Evolutionary conservation across 2,888 invertebrate species (phyloP).

Genomic region (Cactoblastis cactorum): DNA sequence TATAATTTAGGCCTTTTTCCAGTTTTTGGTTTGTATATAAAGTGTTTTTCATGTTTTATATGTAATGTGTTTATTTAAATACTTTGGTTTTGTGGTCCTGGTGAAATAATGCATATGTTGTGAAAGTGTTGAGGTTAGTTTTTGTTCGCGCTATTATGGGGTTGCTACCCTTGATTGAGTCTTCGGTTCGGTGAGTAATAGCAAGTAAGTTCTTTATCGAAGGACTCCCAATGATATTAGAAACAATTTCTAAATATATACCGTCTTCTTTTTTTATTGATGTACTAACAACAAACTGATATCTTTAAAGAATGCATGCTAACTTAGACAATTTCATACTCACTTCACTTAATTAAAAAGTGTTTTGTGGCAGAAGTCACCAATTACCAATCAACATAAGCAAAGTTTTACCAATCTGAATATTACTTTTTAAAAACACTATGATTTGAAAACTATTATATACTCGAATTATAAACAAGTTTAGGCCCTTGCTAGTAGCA

Average conservation of each 20-base stretch:
- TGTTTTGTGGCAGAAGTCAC: too few species aligned
- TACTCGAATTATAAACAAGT: too few species aligned
- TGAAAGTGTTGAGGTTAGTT: slow-evolving; percentile 68
- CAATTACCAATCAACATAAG: too few species aligned
- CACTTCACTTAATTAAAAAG: not conserved
- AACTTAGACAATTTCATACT: slow-evolving; percentile 6
- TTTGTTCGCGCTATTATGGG: slow-evolving; percentile 68
- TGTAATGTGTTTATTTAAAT: slow-evolving; percentile 17
- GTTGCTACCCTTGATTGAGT: slow-evolving; percentile 41
- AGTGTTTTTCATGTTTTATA: slow-evolving; percentile 21
- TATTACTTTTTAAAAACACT: too few species aligned
- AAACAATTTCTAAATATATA: not conserved
- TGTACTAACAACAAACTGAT: not conserved
- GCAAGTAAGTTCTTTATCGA: slow-evolving; percentile 56
- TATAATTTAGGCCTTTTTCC: slow-evolving; percentile 34
- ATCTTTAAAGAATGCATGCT: slow-evolving; percentile 5
- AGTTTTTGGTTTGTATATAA: slow-evolving; percentile 18
- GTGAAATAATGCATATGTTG: slow-evolving; percentile 37
- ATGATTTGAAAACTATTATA: too few species aligned
- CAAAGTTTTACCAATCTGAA: too few species aligned
- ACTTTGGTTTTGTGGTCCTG: slow-evolving; percentile 20
- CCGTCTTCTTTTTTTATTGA: slow-evolving; percentile 1
- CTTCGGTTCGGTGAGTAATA: slow-evolving; percentile 73
- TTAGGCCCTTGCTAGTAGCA: too few species aligned
- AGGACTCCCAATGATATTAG: slow-evolving; percentile 48